A percentile compares a stretch with the other conserved stretches of the same genome.
Evolutionary conservation across 2,797 vertebrate genomes (phyloP).

Genomic region (Lacerta viridis): DNA sequence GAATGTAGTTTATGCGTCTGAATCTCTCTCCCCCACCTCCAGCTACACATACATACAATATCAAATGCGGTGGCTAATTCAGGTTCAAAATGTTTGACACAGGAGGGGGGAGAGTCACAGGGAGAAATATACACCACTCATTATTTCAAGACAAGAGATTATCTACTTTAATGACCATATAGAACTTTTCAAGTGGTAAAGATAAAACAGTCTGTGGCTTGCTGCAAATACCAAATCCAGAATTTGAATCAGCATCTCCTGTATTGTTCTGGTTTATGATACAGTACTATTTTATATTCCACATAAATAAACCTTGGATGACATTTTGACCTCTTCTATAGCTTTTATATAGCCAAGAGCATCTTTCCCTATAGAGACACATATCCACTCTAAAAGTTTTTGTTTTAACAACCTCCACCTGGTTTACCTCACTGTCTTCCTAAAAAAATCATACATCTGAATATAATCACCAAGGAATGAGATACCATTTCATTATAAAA

Average conservation of each 20-base stretch:
- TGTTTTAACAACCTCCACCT: constrained; percentile 43
- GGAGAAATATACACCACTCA: neutral
- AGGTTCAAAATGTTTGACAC: constrained; percentile 54
- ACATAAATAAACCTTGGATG: neutral
- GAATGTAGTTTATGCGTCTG: constrained; percentile 42
- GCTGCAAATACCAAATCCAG: neutral
- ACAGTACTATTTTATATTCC: neutral
- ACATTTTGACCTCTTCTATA: constrained; percentile 29
- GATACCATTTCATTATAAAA: constrained; percentile 44
- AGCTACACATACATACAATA: constrained; percentile 47
- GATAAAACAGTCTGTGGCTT: neutral
- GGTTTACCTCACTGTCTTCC: constrained; percentile 22
- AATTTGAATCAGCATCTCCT: neutral
- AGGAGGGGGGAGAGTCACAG: constrained; percentile 3
- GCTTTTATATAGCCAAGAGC: constrained; percentile 41
- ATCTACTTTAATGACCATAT: neutral
- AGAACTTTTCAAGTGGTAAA: neutral
- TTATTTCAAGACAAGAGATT: neutral
- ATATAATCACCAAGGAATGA: constrained; percentile 32
- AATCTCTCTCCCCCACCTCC: constrained; percentile 5
- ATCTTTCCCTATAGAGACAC: constrained; percentile 29
- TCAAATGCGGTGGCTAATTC: constrained; percentile 48
- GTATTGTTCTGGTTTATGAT: neutral
- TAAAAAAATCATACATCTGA: constrained; percentile 36
- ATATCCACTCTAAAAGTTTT: constrained; percentile 21